Evolutionary conservation across 2,888 invertebrate genomes (phyloP), one percentile per base, ranked within the genome.

Genomic region (Epirrita christyi): DNA sequence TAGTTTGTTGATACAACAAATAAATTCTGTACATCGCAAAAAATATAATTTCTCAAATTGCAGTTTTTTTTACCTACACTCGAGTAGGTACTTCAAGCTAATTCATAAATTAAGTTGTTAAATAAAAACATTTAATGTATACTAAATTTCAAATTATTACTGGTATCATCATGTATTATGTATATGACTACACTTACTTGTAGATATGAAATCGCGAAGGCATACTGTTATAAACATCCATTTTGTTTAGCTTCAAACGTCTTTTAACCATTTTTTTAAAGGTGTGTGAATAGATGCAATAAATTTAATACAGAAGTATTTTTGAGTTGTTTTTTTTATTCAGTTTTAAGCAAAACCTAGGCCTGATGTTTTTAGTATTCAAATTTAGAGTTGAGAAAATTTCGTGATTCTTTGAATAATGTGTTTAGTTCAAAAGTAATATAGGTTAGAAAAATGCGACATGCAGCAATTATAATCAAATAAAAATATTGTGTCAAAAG

Each of bases 221-320:
- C 54, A 49, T 32, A 36, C 41, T 53, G 44, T 59, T 55, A 51
- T 60, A 51, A 50, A 66, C 66, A 66, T 71, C 71, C 41, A 48
- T 61, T 80, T 80, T 80, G 75, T 82, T 81, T 54, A 80, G 80
- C 77, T 83, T 80, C 77, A 76, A 78, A 84, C 78, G 79, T 90
- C 83, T 83, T 82, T 81, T 78, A 80, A 82, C 81, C 81, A 82
- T 85, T 84, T 82, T 76, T 79, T 78, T 78, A 83, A 87, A 90
- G 87, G 86, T 94, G 94, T 94, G 94, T 88, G 94, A 93, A 92
- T 92, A 92, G 92, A 90, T 92, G 91, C 90, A 92, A 92, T 92
- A 92, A 91, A 92, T 88, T 92, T 88, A 90, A 90, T 91, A 91
- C 91, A 88, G 88, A 91, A 89, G 86, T 83, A 83, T 74, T 69